Conservation (phyloP, 2,888 invertebrate species). For the Teinopalpus imperialis region DNA sequence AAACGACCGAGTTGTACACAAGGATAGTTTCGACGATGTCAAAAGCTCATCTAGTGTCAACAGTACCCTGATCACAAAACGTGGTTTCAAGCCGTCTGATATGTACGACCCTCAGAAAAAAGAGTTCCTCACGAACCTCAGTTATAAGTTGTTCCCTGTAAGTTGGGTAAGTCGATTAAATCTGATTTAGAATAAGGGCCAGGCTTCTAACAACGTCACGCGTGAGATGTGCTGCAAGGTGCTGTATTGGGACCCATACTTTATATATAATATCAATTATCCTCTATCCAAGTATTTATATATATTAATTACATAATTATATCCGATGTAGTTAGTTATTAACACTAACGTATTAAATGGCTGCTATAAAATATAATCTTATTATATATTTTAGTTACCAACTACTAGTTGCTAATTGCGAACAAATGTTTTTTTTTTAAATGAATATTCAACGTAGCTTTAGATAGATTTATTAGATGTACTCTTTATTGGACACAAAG, state of each 20-base stretch:
- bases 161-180: slow-evolving; percentile 86
- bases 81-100: slow-evolving; percentile 94
- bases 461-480: no score
- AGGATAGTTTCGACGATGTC: slow-evolving; percentile 72
- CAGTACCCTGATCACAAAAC: slow-evolving; percentile 85
- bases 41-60: slow-evolving; percentile 75
- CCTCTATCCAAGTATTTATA: slow-evolving; percentile 1
- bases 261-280: slow-evolving; percentile 26
- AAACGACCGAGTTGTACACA: slow-evolving; percentile 72
- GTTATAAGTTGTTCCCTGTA: slow-evolving; percentile 91
- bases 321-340: no score
- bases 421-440: no score
- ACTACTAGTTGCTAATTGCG: no score
- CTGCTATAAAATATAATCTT: no score
- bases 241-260: slow-evolving; percentile 37
- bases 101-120: slow-evolving; percentile 90
- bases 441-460: no score
- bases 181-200: slow-evolving; percentile 40
- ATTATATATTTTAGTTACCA: no score
- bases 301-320: not conserved
- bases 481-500: no score
- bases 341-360: no score
- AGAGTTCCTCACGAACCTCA: slow-evolving; percentile 90
- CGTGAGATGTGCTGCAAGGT: slow-evolving; percentile 50
- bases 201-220: slow-evolving; percentile 54